These are phyloP conservation scores for Solen grandis DNA, from an alignment of 1,140 invertebrate species.

Conservation along the genomic window DNA sequence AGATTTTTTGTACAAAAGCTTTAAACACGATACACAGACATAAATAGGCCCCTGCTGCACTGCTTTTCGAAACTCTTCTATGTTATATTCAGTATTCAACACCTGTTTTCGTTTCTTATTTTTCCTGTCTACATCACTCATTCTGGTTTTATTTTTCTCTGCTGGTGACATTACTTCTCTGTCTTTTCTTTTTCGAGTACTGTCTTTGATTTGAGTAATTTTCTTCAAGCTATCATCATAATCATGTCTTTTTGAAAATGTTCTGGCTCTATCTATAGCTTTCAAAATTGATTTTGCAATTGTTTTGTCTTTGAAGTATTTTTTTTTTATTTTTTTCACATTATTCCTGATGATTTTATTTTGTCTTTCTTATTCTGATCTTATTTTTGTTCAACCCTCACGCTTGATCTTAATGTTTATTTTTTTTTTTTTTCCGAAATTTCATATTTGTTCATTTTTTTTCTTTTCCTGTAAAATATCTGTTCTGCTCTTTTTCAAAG, in stretches of 20 bases:
- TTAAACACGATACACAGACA: slow-evolving; percentile 17
- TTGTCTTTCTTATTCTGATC: not conserved
- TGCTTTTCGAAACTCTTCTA: slow-evolving; percentile 14
- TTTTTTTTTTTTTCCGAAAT: not conserved
- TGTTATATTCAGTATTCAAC: not conserved
- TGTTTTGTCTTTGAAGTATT: not conserved
- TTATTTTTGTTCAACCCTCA: not conserved
- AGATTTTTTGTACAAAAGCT: slow-evolving; percentile 16
- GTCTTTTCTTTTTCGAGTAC: not conserved
- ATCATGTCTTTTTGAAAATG: not conserved
- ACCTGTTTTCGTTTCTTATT: not conserved
- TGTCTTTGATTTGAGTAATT: not conserved
- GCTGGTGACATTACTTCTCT: not conserved
- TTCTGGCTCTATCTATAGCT: not conserved
- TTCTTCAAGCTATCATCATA: not conserved
- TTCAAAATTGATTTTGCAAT: not conserved
- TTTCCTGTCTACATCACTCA: not conserved
- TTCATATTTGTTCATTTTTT: not conserved
- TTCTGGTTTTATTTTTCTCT: not conserved
- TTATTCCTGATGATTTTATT: too few species aligned
- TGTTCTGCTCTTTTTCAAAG: not conserved
- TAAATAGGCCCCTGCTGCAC: slow-evolving; percentile 10
- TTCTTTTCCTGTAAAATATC: not conserved
- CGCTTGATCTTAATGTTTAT: not conserved
- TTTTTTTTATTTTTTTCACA: too few species aligned